phyloP scores from a whole-genome alignment of 2,888 invertebrate species.

The Macaria liturata region DNA sequence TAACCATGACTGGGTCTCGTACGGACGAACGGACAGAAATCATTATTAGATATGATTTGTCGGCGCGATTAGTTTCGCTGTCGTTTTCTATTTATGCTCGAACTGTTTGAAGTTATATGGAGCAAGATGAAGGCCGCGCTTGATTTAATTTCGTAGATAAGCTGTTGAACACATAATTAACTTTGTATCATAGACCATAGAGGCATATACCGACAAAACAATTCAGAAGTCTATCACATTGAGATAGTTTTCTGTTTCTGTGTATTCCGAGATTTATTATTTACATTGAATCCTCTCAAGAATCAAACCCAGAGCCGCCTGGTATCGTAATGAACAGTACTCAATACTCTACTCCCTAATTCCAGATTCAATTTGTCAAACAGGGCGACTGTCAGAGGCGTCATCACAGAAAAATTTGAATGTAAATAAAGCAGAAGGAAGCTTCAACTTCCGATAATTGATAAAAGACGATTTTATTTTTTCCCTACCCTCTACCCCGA shows the following conservation, averaged over 20 bases:
- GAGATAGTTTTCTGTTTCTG: too few species aligned
- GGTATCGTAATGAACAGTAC: too few species aligned
- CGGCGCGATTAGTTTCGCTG: conserved; percentile 15
- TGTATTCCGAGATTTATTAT: too few species aligned
- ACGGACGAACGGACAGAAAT: conserved; percentile 15
- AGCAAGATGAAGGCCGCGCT: conserved; percentile 2
- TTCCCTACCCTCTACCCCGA: conserved; percentile 50
- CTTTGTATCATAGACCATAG: too few species aligned
- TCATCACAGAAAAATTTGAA: conserved; percentile 31
- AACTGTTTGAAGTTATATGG: conserved; percentile 10
- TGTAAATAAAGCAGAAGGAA: conserved; percentile 38
- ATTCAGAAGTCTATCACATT: too few species aligned
- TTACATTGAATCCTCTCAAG: too few species aligned
- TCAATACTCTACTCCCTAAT: not conserved
- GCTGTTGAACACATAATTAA: too few species aligned
- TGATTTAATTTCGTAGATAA: not conserved
- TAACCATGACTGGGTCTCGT: conserved; percentile 15
- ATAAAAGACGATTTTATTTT: conserved; percentile 59
- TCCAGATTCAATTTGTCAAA: conserved; percentile 19
- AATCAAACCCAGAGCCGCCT: too few species aligned
- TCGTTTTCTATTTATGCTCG: conserved; percentile 12
- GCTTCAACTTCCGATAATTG: conserved; percentile 56
- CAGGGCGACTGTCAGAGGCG: conserved; percentile 10
- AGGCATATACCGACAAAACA: too few species aligned
- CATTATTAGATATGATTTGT: conserved; percentile 26